These are phyloP conservation scores for Drosophila serrata DNA, from an alignment of 1,140 invertebrate species.

Conservation along the genomic window DNA sequence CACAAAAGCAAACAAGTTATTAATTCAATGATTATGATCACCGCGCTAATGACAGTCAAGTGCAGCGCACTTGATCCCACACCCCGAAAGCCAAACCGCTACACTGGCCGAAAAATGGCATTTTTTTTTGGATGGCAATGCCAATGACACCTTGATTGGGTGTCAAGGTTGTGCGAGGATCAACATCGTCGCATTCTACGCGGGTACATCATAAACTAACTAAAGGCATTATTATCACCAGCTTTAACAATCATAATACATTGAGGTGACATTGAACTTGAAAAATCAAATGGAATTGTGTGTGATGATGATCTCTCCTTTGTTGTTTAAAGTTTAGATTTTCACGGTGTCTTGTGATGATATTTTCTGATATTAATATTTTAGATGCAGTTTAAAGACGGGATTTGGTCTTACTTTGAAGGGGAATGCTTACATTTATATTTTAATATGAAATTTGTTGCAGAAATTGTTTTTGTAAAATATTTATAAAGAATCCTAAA, in stretches of 20 bases:
- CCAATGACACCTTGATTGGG: conserved; percentile 80
- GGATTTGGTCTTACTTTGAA: not conserved
- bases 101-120: conserved; percentile 4
- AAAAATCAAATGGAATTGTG: conserved; percentile 50
- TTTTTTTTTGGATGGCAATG: conserved; percentile 43
- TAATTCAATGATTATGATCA: conserved; percentile 81
- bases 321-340: conserved; percentile 36
- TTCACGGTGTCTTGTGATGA: conserved; percentile 19
- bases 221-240: conserved; percentile 56
- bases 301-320: conserved; percentile 10
- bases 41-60: conserved; percentile 78
- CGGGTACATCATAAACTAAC: conserved; percentile 46
- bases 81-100: conserved; percentile 7
- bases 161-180: conserved; percentile 72
- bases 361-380: conserved; percentile 10
- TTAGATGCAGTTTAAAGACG: conserved; percentile 16
- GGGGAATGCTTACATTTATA: not conserved
- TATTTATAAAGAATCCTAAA: not conserved
- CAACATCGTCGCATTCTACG: conserved; percentile 37
- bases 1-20: conserved; percentile 64
- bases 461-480: not conserved
- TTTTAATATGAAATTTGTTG: too few relatives aligned
- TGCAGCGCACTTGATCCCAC: conserved; percentile 50
- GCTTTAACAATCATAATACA: conserved; percentile 50
- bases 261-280: conserved; percentile 78